A percentile compares a stretch with the other conserved stretches of the same genome.
Evolutionary conservation across 2,888 invertebrate genomes (phyloP).

Genomic region (Lutraria lutraria): DNA sequence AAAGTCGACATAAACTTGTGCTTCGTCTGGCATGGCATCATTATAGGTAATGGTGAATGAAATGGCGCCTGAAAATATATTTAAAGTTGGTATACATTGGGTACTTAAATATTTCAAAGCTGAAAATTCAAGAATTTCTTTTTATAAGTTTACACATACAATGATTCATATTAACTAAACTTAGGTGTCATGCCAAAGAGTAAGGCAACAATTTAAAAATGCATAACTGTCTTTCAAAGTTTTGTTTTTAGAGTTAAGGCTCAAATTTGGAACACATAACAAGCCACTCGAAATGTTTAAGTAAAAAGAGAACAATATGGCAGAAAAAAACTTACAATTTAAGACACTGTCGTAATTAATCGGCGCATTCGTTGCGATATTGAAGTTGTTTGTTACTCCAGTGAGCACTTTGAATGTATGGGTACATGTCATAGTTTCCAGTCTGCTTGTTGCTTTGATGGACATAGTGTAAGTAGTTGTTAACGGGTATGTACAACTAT

Average conservation of each 20-base stretch:
- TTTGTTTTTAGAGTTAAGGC: too few relatives aligned
- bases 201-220: too few relatives aligned
- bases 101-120: too few relatives aligned
- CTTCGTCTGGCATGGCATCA: conserved; percentile 68
- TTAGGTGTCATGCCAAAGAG: too few relatives aligned
- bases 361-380: conserved; percentile 62
- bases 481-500: conserved; percentile 72
- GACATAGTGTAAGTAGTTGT: conserved; percentile 71
- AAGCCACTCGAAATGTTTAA: too few relatives aligned
- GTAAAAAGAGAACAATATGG: too few relatives aligned
- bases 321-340: neutral
- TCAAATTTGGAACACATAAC: too few relatives aligned
- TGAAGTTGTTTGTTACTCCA: conserved; percentile 72
- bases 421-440: conserved; percentile 73
- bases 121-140: too few relatives aligned
- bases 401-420: conserved; percentile 74
- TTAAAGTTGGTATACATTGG: too few relatives aligned
- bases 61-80: neutral
- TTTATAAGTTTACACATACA: too few relatives aligned
- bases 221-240: too few relatives aligned
- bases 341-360: neutral
- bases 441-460: conserved; percentile 74
- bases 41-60: conserved; percentile 42
- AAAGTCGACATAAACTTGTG: conserved; percentile 64
- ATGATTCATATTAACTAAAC: too few relatives aligned